These are phyloP conservation scores for Bruchidius siliquastri DNA, from an alignment of 2,888 invertebrate genomes.

Conservation along the genomic window DNA sequence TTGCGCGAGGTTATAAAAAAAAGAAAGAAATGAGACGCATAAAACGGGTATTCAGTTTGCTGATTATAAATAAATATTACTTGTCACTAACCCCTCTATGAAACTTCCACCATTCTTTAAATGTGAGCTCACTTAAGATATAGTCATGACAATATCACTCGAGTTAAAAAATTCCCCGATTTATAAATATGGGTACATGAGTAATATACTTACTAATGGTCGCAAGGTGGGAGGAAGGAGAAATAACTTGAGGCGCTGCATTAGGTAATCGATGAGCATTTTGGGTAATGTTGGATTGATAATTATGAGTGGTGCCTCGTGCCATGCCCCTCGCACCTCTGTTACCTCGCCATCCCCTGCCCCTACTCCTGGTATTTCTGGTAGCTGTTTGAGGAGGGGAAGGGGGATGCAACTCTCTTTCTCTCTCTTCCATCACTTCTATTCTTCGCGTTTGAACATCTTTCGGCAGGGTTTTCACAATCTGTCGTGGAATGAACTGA, in stretches of 20 bases:
- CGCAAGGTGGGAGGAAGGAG: neutral
- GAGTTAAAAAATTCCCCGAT: neutral
- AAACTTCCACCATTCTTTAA: no score
- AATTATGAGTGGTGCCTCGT: neutral
- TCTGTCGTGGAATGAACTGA: conserved; percentile 56
- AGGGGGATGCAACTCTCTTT: conserved; percentile 1
- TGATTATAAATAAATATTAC: no score
- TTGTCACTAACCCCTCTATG: no score
- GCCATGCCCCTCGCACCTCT: neutral
- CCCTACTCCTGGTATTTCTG: conserved; percentile 2
- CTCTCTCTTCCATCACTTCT: conserved; percentile 45
- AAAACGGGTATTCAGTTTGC: no score
- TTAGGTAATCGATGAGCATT: neutral
- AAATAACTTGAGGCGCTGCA: neutral
- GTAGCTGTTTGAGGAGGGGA: conserved; percentile 4
- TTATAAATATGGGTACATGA: neutral
- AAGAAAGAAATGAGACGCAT: no score
- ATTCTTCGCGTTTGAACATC: conserved; percentile 57
- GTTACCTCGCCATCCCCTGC: conserved; percentile 4
- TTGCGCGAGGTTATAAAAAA: no score
- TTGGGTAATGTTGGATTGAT: neutral
- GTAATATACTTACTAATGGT: neutral
- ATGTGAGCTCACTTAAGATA: no score
- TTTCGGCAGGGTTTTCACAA: conserved; percentile 58
- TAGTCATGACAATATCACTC: no score